Base-by-base conservation (phyloP, 2,888 invertebrate species). In the Caradrina clavipalpis region DNA sequence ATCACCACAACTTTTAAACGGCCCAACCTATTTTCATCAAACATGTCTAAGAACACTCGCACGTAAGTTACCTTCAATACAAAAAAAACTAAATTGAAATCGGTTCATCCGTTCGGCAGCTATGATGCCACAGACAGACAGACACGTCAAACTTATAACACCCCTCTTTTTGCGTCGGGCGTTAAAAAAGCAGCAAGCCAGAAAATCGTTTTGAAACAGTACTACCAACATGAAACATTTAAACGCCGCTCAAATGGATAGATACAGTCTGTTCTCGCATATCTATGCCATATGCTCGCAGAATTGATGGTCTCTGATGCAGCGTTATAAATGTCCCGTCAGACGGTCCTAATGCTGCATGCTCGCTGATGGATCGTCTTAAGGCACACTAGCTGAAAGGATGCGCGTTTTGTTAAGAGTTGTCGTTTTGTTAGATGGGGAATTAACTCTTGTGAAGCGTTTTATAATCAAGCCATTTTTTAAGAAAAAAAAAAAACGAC, bases 271-370 rank as follows among this genome's bases (percentile, higher is more conserved):
- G 67, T 59, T 53, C 55, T 63, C 51, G 51, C 77, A 62, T 63
- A 59, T 65, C 64, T 63, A 45, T 67, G 53, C 66, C 73, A 82
- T 77, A 72, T 76, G 80, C 66, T 82, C 21, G 11, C 64, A 74
- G 70, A 82, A 87, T 87, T 84, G 83, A 88, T 89, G 83, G 78
- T 81, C 69, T 75, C 67, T 79, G 83, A 81, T 80, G 80, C 82
- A 68, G 65, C 64, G 69, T 88, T 78, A 87, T 86, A 85, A 88
- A 89, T 87, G 87, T 78, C 66, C 83, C 66, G 84, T 85, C 87
- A 79, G 71, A 65, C 54, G 68, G 60, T 67, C 56, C 69, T 81
- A 81, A 83, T 81, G 81, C 80, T 74, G 69, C 75, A 66, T 69
- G 50, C 62, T 70, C 74, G 79, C 79, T 73, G 83, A 84, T 82